These are phyloP conservation scores for Acrocephalus arundinaceus DNA, from an alignment of 2,113 vertebrate species.

Conservation along the genomic window DNA sequence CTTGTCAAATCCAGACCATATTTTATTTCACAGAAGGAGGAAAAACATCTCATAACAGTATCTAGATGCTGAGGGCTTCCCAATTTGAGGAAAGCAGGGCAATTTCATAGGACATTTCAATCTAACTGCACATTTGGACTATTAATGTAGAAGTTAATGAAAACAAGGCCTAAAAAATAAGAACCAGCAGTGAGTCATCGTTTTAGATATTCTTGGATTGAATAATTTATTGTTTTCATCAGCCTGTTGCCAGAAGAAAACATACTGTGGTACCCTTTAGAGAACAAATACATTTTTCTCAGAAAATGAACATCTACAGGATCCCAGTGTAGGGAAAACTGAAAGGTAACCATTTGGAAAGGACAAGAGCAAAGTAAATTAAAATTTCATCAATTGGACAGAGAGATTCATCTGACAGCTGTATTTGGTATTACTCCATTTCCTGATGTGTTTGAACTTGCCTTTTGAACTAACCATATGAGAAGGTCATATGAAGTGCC, in stretches of 20 bases:
- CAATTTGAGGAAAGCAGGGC: conserved; percentile 14
- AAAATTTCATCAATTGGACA: conserved; percentile 19
- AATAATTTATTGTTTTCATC: conserved; percentile 64
- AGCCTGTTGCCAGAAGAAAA: conserved; percentile 29
- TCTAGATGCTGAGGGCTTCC: background rate
- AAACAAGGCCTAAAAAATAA: conserved; percentile 55
- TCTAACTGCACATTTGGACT: conserved; percentile 22
- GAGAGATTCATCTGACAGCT: background rate
- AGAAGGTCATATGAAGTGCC: background rate
- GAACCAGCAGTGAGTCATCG: background rate
- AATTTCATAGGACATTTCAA: conserved; percentile 66
- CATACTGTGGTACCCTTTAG: background rate
- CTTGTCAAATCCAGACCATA: conserved; percentile 48
- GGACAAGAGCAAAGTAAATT: conserved; percentile 31
- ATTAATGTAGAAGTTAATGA: conserved; percentile 64
- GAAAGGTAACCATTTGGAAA: conserved; percentile 21
- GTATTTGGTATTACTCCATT: background rate
- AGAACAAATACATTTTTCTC: conserved; percentile 53
- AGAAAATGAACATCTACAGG: conserved; percentile 26
- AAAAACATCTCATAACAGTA: conserved; percentile 21
- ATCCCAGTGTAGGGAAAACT: background rate
- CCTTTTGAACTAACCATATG: background rate
- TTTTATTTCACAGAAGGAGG: conserved; percentile 65
- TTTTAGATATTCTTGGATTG: conserved; percentile 5
- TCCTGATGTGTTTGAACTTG: background rate